Evolutionary conservation across 2,797 vertebrate genomes (phyloP), one percentile per base, ranked within the genome.

Genomic region (Toxotes lorentzi): DNA sequence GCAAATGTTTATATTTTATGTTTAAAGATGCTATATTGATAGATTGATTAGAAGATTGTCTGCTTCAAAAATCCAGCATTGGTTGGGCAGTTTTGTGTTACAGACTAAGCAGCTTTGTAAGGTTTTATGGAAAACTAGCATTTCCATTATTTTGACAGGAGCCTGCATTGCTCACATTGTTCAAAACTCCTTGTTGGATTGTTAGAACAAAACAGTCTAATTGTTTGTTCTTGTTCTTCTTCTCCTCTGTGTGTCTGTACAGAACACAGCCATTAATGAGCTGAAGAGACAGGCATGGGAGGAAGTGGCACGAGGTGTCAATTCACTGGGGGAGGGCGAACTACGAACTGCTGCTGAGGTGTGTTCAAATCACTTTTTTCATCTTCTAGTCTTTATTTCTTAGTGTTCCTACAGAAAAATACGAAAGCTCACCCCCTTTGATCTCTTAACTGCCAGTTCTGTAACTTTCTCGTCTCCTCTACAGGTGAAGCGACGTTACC

Each of bases 281-380:
- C 96, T 98, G 95, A 99, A 98, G 85, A 95, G 97, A 47, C 97
- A 97, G 56, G 97, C 97, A 65, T 99, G 97, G 97, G 97, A 98
- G 81, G 97, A 99, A 93, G 97, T 98, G 59, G 97, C 97, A 0
- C 96, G 96, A 87, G 96, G 96, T 60, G 97, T 98, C 74, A 98
- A 97, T n/a, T 95, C 96, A 0, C 95, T 98, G 4, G 97, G 97
- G 9, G 97, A 98, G 88, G 97, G 97, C 3, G 97, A 98, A 70
- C 95, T 97, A 63, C 95, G 97, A 59, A 97, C 97, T 0, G 97
- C 97, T 47, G 96, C 95, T 1, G 97, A 99, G 83, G 91, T 91
- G 48, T 43, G 13, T 71, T 68, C 3, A 45, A 1, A 77, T 68
- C 7, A 63, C 11, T 30, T 62, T 38, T 17, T 47, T 30, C 0